Evolutionary conservation across 64 coral and sea anemone species (phyloP).

Genomic region (Stichodactyla mertensii): DNA sequence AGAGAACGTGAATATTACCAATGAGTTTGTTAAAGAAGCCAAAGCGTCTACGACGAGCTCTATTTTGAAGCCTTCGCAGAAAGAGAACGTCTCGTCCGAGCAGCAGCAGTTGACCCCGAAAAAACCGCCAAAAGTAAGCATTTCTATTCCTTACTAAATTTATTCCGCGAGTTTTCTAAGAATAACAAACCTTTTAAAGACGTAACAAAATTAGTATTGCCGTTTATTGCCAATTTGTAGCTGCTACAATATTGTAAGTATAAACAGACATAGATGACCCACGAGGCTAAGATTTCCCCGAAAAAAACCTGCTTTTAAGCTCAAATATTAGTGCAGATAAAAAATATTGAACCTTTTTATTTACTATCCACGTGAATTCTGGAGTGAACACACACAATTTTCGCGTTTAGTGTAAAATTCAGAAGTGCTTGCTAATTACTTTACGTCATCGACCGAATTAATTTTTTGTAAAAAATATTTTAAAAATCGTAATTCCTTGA

Average conservation of each 20-base stretch:
- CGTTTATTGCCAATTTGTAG: not conserved
- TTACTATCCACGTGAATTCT: not conserved
- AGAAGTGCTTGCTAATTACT: not conserved
- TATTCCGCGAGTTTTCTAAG: not conserved
- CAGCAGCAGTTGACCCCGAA: slow-evolving; percentile 2
- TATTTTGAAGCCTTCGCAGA: slow-evolving; percentile 29
- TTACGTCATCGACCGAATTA: not conserved
- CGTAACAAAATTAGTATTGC: not conserved
- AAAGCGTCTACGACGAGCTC: not conserved
- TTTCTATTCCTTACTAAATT: not conserved
- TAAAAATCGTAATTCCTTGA: not conserved
- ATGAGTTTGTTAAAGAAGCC: slow-evolving; percentile 20
- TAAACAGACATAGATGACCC: not conserved
- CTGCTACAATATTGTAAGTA: slow-evolving; percentile 11
- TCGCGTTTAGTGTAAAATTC: not conserved
- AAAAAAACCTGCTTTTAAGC: not conserved
- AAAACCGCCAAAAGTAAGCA: slow-evolving; percentile 26
- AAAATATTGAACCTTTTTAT: not conserved
- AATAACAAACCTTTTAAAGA: not conserved
- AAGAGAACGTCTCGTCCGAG: slow-evolving; percentile 2
- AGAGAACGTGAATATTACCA: not conserved
- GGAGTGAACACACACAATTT: not conserved
- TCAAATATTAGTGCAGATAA: not conserved
- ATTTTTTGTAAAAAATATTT: not conserved
- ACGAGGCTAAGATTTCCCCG: not conserved